These are phyloP conservation scores for Brachionus paranguensis DNA, from an alignment of 1,140 invertebrate species.

Conservation along the genomic window DNA sequence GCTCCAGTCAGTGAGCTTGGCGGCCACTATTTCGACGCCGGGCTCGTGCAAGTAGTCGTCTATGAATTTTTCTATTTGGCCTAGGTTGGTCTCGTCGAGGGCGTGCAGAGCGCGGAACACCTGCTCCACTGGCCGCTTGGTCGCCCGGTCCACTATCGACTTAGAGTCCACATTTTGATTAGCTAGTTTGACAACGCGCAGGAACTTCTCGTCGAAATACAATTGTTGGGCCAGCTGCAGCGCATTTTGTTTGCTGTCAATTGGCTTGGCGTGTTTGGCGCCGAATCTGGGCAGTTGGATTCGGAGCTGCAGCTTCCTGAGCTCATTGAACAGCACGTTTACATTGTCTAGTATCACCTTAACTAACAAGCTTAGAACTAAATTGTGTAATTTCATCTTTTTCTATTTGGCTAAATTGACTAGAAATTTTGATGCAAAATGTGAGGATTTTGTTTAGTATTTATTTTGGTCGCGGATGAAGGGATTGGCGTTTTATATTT, in stretches of 20 bases:
- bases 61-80: conserved; percentile 7
- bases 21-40: background rate
- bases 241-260: background rate
- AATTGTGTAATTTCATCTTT: background rate
- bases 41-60: conserved; percentile 26
- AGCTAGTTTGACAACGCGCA: conserved; percentile 22
- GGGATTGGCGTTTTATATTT: background rate
- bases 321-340: background rate
- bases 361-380: background rate
- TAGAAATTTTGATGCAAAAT: background rate
- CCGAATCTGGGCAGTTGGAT: background rate
- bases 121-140: conserved; percentile 1
- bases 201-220: conserved; percentile 35
- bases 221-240: background rate
- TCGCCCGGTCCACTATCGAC: conserved; percentile 28
- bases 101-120: background rate
- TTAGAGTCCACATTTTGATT: conserved; percentile 36
- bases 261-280: background rate
- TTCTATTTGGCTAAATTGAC: background rate
- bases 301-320: background rate
- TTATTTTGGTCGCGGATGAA: background rate
- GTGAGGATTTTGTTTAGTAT: background rate
- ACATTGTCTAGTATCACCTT: background rate
- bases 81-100: background rate
- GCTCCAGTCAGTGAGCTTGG: conserved; percentile 15